A percentile compares a stretch with the other conserved stretches of the same genome.
Evolutionary conservation across 2,888 invertebrate genomes (phyloP).

Genomic region (Cataglyphis altisquamis): DNA sequence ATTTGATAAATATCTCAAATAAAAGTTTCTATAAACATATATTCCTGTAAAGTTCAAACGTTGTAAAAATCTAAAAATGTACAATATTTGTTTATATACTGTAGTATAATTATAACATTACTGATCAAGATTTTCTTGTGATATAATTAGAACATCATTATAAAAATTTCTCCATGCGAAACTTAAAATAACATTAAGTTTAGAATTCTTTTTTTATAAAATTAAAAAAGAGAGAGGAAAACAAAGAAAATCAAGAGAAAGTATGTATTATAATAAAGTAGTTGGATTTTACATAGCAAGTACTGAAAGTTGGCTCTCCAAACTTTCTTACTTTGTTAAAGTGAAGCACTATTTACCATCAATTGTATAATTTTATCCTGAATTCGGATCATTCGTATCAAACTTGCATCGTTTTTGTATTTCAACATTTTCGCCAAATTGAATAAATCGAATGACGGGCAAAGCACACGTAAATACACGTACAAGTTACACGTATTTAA

Average conservation of each 20-base stretch:
- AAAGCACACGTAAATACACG: background rate
- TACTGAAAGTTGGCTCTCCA: background rate
- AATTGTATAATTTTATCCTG: background rate
- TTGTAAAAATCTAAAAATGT: background rate
- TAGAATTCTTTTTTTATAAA: constrained; percentile 1
- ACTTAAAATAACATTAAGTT: background rate
- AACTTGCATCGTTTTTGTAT: background rate
- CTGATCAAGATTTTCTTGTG: no score
- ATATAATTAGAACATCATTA: background rate
- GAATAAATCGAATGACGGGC: background rate
- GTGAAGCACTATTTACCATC: background rate
- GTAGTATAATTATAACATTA: no score
- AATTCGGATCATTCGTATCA: constrained; percentile 11
- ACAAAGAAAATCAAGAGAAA: background rate
- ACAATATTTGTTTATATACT: background rate
- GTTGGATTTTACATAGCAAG: background rate
- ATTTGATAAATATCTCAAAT: background rate
- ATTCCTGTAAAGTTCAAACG: background rate
- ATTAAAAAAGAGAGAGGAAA: background rate
- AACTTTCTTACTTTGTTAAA: background rate
- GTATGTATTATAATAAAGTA: background rate
- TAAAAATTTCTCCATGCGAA: background rate
- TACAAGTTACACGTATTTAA: constrained; percentile 1
- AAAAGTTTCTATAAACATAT: no score
- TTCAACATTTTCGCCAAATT: constrained; percentile 14